These are phyloP conservation scores for Myzus persicae DNA, from an alignment of 1,140 invertebrate species.

Conservation along the genomic window DNA sequence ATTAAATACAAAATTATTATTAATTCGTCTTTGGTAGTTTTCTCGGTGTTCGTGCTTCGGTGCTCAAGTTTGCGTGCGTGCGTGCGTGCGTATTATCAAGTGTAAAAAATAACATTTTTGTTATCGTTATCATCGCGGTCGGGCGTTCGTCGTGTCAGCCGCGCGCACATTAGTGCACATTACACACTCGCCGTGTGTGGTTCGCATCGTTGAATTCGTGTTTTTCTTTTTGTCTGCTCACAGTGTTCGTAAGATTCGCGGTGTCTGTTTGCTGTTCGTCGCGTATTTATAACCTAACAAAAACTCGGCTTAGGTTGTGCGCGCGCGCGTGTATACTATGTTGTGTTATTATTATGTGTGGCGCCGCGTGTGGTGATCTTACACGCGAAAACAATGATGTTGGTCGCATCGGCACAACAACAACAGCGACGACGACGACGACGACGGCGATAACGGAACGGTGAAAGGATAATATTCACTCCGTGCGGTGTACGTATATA, in stretches of 20 bases:
- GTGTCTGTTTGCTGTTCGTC: neutral
- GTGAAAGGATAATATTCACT: slow-evolving; percentile 42
- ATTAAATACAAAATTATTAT: neutral
- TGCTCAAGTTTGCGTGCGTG: neutral
- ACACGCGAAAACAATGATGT: slow-evolving; percentile 42
- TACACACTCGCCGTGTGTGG: neutral
- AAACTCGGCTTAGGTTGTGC: neutral
- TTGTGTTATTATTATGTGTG: slow-evolving; percentile 15
- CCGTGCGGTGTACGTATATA: neutral
- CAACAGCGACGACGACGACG: neutral
- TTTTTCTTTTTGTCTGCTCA: neutral
- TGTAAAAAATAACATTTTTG: neutral
- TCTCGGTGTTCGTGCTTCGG: neutral
- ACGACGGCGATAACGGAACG: neutral
- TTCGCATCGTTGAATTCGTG: neutral
- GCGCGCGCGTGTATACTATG: neutral
- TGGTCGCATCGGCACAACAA: neutral
- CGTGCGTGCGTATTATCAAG: neutral
- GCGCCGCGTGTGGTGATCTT: slow-evolving; percentile 43
- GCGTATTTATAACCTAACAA: slow-evolving; percentile 21
- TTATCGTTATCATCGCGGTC: slow-evolving; percentile 45
- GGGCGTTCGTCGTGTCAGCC: neutral
- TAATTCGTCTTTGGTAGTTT: neutral
- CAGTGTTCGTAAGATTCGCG: neutral
- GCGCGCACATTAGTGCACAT: slow-evolving; percentile 13